Evolutionary conservation across 2,888 invertebrate genomes (phyloP), one percentile per base, ranked within the genome.

Genomic region (Desoria tigrina): DNA sequence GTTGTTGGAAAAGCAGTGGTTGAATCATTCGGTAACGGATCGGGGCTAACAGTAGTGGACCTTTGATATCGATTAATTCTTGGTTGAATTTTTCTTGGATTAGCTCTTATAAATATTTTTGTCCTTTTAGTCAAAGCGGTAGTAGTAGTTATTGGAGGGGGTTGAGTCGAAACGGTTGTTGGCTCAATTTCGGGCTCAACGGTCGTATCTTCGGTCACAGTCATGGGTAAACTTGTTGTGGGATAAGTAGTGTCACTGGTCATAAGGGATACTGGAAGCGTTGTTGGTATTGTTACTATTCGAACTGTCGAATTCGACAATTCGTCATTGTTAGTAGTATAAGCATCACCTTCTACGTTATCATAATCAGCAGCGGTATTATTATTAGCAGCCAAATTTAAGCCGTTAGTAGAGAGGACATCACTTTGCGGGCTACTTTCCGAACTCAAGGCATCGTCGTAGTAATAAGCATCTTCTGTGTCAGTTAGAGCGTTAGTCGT

Each of bases 211-310:
- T n/a, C n/a, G n/a, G 32, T 32, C 32, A 11, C 32, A 32, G 32
- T 4, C 32, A 32, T 32, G 32, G n/a, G n/a, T n/a, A n/a, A n/a
- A n/a, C 32, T 32, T 11, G 32, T 32, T 11, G 32, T 32, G 11
- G 32, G 32, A 32, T 32, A 32, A 32, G 32, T 7, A 4, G 4
- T 11, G 6, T 32, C 32, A 11, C 32, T 32, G 4, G 32, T 32
- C 32, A 4, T 11, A 32, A 32, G 11, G 32, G 32, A 11, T 11
- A 32, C 32, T 11, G 32, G 32, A 32, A 32, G 32, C 32, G 62
- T 45, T 0, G 66, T 66, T 7, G 66, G 66, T 39, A 66, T 66
- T 2, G 66, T 66, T 50, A 66, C 66, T 11, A 66, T 66, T 49
- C 66, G 51, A 32, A 62, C 62, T 1, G 66, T 62, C 16, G 62